Evolutionary conservation across 2,888 invertebrate genomes (phyloP).

Genomic region (Aphidoletes aphidimyza): DNA sequence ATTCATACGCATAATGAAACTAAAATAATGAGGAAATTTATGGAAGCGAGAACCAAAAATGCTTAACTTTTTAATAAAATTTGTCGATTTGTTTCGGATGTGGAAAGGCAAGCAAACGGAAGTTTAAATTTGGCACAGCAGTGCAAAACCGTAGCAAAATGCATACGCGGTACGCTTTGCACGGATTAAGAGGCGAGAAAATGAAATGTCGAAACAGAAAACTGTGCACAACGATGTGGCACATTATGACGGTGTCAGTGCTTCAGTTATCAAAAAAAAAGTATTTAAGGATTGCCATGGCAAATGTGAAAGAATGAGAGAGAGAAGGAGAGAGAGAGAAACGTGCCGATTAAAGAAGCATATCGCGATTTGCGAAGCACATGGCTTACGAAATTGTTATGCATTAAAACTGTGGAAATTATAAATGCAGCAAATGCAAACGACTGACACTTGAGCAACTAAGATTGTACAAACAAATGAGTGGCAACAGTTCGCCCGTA

Average conservation of each 20-base stretch:
- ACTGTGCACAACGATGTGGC: conserved; percentile 23
- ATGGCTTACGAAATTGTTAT: background rate
- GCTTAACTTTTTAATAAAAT: conserved; percentile 43
- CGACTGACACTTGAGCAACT: background rate
- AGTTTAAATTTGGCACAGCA: background rate
- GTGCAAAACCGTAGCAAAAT: too few relatives aligned
- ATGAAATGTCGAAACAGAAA: background rate
- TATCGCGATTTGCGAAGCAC: too few relatives aligned
- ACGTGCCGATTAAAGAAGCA: too few relatives aligned
- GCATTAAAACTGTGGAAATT: conserved; percentile 9
- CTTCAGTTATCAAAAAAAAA: background rate
- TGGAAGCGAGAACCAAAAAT: background rate
- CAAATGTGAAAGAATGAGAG: background rate
- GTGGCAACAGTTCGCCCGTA: background rate
- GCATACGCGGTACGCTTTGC: too few relatives aligned
- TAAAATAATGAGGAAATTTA: background rate
- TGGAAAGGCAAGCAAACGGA: background rate
- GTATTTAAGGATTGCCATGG: background rate
- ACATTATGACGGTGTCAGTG: background rate
- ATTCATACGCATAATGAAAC: conserved; percentile 4
- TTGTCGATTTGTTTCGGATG: background rate
- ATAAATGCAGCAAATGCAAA: conserved; percentile 28
- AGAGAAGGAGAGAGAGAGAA: too few relatives aligned
- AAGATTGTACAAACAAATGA: background rate
- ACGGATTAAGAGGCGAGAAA: too few relatives aligned